phyloP scores from a whole-genome alignment of 2,113 vertebrate species.

The Pseudonaja textilis region DNA sequence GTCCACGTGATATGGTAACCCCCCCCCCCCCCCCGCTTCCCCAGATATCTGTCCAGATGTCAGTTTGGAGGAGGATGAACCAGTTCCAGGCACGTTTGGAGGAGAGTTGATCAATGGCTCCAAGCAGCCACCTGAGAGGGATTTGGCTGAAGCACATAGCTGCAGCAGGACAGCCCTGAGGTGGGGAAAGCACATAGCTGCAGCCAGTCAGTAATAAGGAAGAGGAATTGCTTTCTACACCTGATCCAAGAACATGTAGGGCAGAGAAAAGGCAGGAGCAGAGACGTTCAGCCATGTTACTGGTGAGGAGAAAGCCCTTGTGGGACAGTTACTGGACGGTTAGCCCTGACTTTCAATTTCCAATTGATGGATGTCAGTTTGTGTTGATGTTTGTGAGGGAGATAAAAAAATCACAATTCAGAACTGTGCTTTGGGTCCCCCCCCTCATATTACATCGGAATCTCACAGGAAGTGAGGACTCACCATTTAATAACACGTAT shows the following conservation, averaged over 20 bases:
- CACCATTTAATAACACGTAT: no score
- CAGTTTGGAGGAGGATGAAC: neutral
- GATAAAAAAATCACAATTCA: no score
- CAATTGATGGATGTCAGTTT: no score
- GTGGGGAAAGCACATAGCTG: neutral
- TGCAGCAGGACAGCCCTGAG: neutral
- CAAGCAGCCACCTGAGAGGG: neutral
- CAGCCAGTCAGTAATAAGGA: neutral
- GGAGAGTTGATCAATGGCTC: neutral
- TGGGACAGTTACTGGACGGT: no score
- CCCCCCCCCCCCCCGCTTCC: no score
- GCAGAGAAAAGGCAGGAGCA: neutral
- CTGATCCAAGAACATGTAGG: neutral
- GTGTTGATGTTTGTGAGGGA: no score
- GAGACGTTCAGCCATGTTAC: neutral
- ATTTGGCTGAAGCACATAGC: neutral
- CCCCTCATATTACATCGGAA: no score
- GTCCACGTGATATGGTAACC: neutral
- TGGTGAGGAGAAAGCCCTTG: neutral
- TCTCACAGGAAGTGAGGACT: no score
- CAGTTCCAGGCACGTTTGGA: neutral
- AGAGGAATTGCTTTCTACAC: neutral
- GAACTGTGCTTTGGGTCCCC: no score
- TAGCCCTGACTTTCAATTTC: no score
- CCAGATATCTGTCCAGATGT: neutral